phyloP scores from a whole-genome alignment of 2,888 invertebrate genomes.

The Andricus quercusramuli region DNA sequence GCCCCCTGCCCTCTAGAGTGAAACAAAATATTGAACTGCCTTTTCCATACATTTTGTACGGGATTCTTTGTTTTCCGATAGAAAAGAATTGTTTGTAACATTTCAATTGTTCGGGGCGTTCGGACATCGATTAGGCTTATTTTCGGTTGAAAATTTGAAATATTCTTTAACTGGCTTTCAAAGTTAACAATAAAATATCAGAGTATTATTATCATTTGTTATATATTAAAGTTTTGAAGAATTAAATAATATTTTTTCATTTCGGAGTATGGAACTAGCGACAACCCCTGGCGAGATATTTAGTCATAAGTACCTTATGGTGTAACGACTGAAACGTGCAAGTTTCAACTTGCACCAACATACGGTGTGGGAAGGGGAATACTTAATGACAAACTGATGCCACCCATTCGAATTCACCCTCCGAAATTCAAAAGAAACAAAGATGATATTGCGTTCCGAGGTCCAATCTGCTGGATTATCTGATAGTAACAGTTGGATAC shows the following conservation, averaged over 20 bases:
- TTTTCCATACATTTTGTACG: too few relatives aligned
- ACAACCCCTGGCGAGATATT: neutral
- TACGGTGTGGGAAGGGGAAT: slow-evolving; percentile 5
- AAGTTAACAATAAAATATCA: too few relatives aligned
- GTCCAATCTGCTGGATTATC: slow-evolving; percentile 1
- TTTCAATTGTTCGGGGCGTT: too few relatives aligned
- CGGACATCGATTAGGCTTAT: neutral
- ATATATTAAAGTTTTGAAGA: neutral
- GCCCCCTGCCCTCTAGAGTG: too few relatives aligned
- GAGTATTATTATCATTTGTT: neutral
- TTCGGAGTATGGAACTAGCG: too few relatives aligned
- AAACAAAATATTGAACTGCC: too few relatives aligned
- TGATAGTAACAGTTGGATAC: neutral
- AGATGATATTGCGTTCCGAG: neutral
- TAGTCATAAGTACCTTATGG: slow-evolving; percentile 9
- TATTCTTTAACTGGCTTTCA: too few relatives aligned
- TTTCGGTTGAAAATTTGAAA: neutral
- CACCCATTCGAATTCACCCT: neutral
- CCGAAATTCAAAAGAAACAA: neutral
- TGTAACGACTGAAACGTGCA: slow-evolving; percentile 8
- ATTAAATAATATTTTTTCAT: neutral
- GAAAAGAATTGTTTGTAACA: too few relatives aligned
- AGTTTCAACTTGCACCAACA: neutral
- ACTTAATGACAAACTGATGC: slow-evolving; percentile 4
- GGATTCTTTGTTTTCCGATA: too few relatives aligned